These are phyloP conservation scores for Brachypalpus laphriformis DNA, from an alignment of 2,888 invertebrate species.

Conservation along the genomic window DNA sequence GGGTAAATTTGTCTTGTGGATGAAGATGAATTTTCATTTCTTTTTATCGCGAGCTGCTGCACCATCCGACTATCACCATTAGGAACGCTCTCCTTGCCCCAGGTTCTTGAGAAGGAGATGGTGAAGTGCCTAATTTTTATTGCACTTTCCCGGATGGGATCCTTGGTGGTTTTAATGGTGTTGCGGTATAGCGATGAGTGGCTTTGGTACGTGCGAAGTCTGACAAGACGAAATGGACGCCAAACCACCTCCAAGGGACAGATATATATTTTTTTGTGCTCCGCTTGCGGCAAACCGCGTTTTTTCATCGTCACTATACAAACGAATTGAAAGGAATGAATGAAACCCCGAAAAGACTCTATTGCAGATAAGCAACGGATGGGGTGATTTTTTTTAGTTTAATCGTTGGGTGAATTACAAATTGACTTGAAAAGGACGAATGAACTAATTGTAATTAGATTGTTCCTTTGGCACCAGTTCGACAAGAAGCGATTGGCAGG, in stretches of 20 bases:
- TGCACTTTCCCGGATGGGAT: conserved; percentile 42
- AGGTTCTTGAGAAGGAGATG: neutral
- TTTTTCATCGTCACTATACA: conserved; percentile 51
- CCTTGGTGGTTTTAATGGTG: conserved; percentile 33
- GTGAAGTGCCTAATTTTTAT: conserved; percentile 56
- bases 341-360: conserved; percentile 31
- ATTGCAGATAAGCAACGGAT: conserved; percentile 43
- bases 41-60: conserved; percentile 46
- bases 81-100: neutral
- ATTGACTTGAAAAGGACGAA: conserved; percentile 52
- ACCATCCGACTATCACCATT: conserved; percentile 38
- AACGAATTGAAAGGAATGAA: conserved; percentile 66
- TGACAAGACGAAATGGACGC: conserved; percentile 38
- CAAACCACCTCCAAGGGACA: conserved; percentile 50
- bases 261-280: conserved; percentile 51
- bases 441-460: conserved; percentile 70
- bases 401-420: conserved; percentile 63
- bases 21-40: conserved; percentile 70
- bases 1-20: conserved; percentile 66
- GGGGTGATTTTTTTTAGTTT: conserved; percentile 28
- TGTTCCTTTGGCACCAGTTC: conserved; percentile 39
- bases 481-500: conserved; percentile 30
- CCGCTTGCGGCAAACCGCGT: conserved; percentile 77
- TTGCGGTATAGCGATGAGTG: conserved; percentile 58
- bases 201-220: conserved; percentile 58